These are phyloP conservation scores for Poeciliopsis gracilis DNA, from an alignment of 2,797 vertebrate species.

Conservation along the genomic window DNA sequence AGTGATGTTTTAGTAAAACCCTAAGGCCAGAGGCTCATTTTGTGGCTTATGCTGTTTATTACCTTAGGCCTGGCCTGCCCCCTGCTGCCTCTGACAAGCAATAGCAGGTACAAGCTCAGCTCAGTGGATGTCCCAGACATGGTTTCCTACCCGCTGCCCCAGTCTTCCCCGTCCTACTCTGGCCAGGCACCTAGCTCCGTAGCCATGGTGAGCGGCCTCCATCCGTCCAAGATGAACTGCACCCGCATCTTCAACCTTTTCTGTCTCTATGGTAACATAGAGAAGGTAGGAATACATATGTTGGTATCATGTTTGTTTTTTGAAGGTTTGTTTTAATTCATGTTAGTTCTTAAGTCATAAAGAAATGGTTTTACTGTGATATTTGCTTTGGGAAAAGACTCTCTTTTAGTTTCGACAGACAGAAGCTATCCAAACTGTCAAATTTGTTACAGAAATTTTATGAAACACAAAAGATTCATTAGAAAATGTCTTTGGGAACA, in stretches of 20 bases:
- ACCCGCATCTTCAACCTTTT: conserved; percentile 97
- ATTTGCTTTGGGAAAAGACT: neutral
- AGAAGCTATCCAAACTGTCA: neutral
- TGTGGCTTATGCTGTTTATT: neutral
- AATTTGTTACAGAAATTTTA: neutral
- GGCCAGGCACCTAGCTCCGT: conserved; percentile 90
- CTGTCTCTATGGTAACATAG: conserved; percentile 97
- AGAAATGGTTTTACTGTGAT: neutral
- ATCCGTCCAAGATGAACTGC: conserved; percentile 97
- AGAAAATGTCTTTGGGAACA: neutral
- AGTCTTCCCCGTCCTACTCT: conserved; percentile 85
- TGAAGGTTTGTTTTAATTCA: neutral
- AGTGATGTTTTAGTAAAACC: neutral
- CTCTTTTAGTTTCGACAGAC: neutral
- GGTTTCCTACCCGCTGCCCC: conserved; percentile 92
- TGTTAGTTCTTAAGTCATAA: neutral
- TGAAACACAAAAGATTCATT: neutral
- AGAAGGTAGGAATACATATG: conserved; percentile 84
- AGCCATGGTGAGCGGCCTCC: conserved; percentile 96
- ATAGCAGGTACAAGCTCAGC: conserved; percentile 89
- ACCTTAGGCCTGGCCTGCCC: conserved; percentile 88
- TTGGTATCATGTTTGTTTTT: neutral
- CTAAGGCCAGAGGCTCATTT: neutral
- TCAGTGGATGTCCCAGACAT: conserved; percentile 92
- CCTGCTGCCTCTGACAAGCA: conserved; percentile 89